Evolutionary conservation across 2,797 vertebrate genomes (phyloP), one percentile per base, ranked within the genome.

Genomic region (Hemitrygon akajei): DNA sequence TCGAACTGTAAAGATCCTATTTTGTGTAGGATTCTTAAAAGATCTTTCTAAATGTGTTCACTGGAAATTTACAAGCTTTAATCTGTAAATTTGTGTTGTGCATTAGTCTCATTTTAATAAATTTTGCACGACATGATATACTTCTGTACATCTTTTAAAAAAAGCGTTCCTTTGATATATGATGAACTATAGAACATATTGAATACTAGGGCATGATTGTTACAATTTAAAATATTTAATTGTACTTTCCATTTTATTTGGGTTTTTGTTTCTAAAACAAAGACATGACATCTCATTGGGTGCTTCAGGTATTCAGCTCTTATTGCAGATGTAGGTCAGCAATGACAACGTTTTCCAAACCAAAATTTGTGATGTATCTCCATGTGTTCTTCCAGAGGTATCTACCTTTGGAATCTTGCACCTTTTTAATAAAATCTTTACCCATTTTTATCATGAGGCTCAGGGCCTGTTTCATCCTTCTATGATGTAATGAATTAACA

Each of bases 21-120:
- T 93, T 76, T 93, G 91, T 56, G 40, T 93, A 93, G 12, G 76
- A 47, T 76, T 58, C 40, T 92, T 91, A 66, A 71, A 89, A 34
- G 34, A 12, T 58, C 40, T 56, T 93, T 93, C 71, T 93, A 93
- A 75, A 76, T 75, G 40, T 93, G 91, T 93, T 93, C 40, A 76
- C 40, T 93, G 71, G 71, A 93, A 76, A 76, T 93, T 87, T 34
- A 91, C 40, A 76, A 89, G 63, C 60, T 69, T 89, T 20, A n/a
- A 89, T 89, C 66, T 89, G 86, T 89, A 89, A 76, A 93, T 75
- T 76, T 75, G 71, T 76, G 66, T 93, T 91, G 69, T 75, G 91
- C 40, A 76, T 93, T 76, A 37, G 63, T 89, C 63, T 89, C 60
- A 89, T 66, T 93, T 75, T 93, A 93, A 93, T 93, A 93, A 93